These are phyloP conservation scores for Strigamia transsilvanica DNA, from an alignment of 2,888 invertebrate species.

Conservation along the genomic window DNA sequence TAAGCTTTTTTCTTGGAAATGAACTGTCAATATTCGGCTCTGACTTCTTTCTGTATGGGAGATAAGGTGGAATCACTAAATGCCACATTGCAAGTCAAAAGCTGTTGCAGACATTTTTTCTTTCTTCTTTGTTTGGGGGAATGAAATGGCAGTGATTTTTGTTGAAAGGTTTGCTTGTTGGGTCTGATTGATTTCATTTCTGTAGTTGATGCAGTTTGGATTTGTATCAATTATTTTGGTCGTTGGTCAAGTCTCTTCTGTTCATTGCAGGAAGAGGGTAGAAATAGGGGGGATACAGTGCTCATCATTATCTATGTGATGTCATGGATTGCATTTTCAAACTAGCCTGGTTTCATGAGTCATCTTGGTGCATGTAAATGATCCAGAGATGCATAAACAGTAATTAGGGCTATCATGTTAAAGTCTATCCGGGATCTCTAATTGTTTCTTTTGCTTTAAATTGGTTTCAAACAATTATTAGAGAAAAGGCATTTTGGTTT, in stretches of 20 bases:
- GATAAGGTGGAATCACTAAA: constrained; percentile 33
- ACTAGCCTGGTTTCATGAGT: background rate
- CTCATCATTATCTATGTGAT: constrained; percentile 16
- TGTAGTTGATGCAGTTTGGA: background rate
- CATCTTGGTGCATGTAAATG: constrained; percentile 2
- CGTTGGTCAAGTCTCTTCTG: too few species aligned
- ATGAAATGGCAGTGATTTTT: background rate
- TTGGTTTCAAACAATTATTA: background rate
- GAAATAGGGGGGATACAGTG: background rate
- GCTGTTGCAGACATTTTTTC: background rate
- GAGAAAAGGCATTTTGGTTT: too few species aligned
- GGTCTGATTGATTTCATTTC: background rate
- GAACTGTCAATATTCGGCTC: constrained; percentile 31
- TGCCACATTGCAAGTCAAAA: constrained; percentile 38
- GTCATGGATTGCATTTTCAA: constrained; percentile 11
- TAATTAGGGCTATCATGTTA: too few species aligned
- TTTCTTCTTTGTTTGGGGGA: background rate
- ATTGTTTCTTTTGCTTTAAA: background rate
- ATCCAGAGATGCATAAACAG: background rate
- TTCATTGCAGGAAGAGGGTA: background rate
- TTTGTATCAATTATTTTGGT: background rate
- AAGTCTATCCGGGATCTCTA: too few species aligned
- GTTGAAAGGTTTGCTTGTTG: background rate
- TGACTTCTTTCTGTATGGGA: constrained; percentile 25
- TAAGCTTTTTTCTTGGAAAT: constrained; percentile 24